These are phyloP conservation scores for Coracopsis vasa DNA, from an alignment of 2,113 vertebrate genomes.

Conservation along the genomic window DNA sequence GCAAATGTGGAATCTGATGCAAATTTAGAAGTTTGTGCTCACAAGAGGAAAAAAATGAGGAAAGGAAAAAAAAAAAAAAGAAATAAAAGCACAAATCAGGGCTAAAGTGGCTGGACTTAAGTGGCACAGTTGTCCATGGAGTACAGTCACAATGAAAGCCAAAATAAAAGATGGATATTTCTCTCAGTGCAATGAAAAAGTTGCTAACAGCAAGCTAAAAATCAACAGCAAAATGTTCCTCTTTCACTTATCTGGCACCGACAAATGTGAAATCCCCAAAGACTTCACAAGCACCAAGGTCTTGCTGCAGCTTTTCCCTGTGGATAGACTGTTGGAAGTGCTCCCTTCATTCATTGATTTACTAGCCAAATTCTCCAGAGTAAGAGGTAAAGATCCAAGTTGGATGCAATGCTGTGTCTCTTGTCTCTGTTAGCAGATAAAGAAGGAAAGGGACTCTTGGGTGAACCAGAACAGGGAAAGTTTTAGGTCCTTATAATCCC, in stretches of 20 bases:
- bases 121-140: neutral
- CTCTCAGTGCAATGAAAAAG: neutral
- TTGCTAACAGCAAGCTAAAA: neutral
- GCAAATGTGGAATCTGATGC: constrained; percentile 63
- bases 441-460: neutral
- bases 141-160: neutral
- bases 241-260: neutral
- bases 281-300: neutral
- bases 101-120: constrained; percentile 13
- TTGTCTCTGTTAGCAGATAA: neutral
- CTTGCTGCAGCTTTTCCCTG: neutral
- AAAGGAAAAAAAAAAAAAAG: neutral
- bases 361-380: neutral
- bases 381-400: neutral
- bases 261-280: neutral
- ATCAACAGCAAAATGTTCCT: neutral
- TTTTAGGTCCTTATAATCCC: neutral
- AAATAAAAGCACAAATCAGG: constrained; percentile 27
- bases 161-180: neutral
- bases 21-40: constrained; percentile 41
- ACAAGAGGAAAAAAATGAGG: neutral
- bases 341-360: neutral
- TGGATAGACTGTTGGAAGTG: neutral
- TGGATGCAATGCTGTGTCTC: neutral
- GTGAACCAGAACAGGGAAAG: neutral